Base-by-base conservation (phyloP, 2,113 vertebrate genomes). In the Aldabrachelys gigantea region DNA sequence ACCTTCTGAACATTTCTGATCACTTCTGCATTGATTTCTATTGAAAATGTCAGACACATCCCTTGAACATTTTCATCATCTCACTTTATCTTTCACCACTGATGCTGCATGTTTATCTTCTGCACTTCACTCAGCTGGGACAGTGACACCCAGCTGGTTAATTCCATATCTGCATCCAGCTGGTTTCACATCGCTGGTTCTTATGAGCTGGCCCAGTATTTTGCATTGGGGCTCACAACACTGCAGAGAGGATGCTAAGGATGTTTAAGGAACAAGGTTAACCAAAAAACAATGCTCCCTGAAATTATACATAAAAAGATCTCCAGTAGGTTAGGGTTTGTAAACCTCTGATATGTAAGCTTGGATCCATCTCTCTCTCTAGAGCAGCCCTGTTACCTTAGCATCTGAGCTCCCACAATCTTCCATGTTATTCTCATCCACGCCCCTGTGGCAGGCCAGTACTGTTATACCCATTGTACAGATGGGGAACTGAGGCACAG, bases 11-110 rank as follows among this genome's bases (percentile, higher is more conserved):
- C 10, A 0, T 2, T 79, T 53, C 90, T 31, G 47, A 0, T 4
- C 47, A 0, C 24, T 56, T 22, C 3, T 0, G 9, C 83, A 19
- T 69, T 83, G 0, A 0, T 41, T 31, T 3, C 89, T 14, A 0
- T 25, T 35, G 7, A 81, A 8, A 47, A 52, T n/a, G 2, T 59
- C 59, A 41, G 29, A 38, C 24, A 3, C 44, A 25, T 44, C 59
- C 29, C n/a, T 82, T 3, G 54, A 27, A 65, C 6, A 41, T 2
- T 0, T 0, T 8, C 49, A 24, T 7, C 19, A 1, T 0, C 47
- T 62, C 22, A 44, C 47, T 6, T 4, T 38, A 69, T 0, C 0
- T 2, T 8, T 31, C 47, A 44, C 53, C 35, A 5, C 44, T 0
- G 8, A 50, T 44, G 38, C 57, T 90, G 79, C 9, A 0, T 17